A percentile compares a stretch with the other conserved stretches of the same genome.
phyloP scores from a whole-genome alignment of 2,888 invertebrate species.

The Acanthopleura granulata region DNA sequence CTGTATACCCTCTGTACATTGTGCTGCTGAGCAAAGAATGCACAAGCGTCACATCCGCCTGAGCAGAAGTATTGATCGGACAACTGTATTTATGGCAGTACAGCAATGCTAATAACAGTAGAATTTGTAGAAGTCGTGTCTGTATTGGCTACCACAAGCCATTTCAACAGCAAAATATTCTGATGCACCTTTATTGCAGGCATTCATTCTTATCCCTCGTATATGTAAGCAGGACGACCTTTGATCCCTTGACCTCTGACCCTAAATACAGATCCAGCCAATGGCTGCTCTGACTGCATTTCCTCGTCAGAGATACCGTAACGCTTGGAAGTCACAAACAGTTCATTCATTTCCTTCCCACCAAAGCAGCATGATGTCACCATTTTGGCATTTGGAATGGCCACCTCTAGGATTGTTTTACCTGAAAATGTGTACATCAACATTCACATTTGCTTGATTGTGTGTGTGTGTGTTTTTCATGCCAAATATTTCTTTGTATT shows the following conservation, averaged over 20 bases:
- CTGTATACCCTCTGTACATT: too few relatives aligned
- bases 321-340: constrained; percentile 79
- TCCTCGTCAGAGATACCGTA: constrained; percentile 70
- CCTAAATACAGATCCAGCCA: constrained; percentile 64
- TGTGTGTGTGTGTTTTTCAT: too few relatives aligned
- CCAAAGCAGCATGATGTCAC: constrained; percentile 82
- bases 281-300: constrained; percentile 39
- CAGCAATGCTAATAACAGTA: too few relatives aligned
- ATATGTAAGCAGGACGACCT: constrained; percentile 47
- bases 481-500: too few relatives aligned
- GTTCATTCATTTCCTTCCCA: constrained; percentile 76
- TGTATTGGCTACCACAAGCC: too few relatives aligned
- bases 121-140: too few relatives aligned
- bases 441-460: too few relatives aligned
- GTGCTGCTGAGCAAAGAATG: too few relatives aligned
- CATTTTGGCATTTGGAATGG: constrained; percentile 75
- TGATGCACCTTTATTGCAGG: background rate
- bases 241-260: constrained; percentile 61
- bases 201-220: constrained; percentile 31
- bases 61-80: too few relatives aligned
- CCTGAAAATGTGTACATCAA: constrained; percentile 52
- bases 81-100: too few relatives aligned
- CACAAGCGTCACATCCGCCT: too few relatives aligned
- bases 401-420: constrained; percentile 74
- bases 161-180: too few relatives aligned